phyloP scores from a whole-genome alignment of 2,113 vertebrate species.

The Euleptes europaea region DNA sequence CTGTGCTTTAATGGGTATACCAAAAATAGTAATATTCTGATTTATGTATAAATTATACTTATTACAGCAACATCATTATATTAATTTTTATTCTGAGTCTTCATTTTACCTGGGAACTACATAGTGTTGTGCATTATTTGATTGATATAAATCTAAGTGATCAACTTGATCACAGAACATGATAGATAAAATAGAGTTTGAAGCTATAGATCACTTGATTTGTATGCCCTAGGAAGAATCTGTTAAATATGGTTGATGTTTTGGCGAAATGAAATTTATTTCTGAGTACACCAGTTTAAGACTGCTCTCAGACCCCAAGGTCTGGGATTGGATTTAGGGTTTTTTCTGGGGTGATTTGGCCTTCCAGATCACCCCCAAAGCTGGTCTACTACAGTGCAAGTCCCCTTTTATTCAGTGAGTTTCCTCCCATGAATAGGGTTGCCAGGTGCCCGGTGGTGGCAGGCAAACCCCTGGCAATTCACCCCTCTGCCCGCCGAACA shows the following conservation, averaged over 20 bases:
- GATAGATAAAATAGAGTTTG: background rate
- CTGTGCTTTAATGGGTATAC: background rate
- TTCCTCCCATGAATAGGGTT: too few relatives aligned
- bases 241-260: background rate
- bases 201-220: background rate
- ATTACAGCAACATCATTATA: background rate
- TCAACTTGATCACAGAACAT: slow-evolving; percentile 15
- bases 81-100: background rate
- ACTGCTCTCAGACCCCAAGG: too few relatives aligned
- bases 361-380: too few relatives aligned
- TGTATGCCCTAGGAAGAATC: background rate
- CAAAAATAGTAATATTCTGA: background rate
- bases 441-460: too few relatives aligned
- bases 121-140: fast-evolving
- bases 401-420: too few relatives aligned
- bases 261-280: too few relatives aligned
- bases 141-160: fast-evolving
- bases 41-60: background rate
- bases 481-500: too few relatives aligned
- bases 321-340: too few relatives aligned
- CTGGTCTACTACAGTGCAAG: too few relatives aligned
- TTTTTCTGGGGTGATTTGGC: too few relatives aligned
- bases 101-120: background rate
- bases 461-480: too few relatives aligned
- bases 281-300: too few relatives aligned